phyloP scores from a whole-genome alignment of 2,113 vertebrate genomes.

The Saimiri boliviensis region DNA sequence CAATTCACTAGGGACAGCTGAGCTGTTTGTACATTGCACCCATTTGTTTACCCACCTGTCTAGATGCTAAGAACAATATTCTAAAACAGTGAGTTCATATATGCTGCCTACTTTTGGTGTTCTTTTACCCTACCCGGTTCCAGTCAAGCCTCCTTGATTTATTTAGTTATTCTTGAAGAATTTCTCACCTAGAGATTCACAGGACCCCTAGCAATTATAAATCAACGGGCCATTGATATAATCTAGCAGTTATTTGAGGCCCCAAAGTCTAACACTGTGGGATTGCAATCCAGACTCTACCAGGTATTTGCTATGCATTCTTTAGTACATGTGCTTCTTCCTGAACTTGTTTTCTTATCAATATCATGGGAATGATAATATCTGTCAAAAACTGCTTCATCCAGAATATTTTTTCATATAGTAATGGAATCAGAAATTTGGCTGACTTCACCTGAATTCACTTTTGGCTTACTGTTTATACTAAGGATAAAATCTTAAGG shows the following conservation, averaged over 20 bases:
- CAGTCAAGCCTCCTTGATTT: background rate
- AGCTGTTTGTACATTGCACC: background rate
- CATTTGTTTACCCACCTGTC: background rate
- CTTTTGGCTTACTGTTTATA: background rate
- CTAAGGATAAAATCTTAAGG: background rate
- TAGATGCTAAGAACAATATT: background rate
- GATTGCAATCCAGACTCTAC: background rate
- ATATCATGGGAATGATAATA: background rate
- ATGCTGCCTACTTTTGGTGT: background rate
- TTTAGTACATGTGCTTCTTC: background rate
- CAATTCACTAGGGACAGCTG: background rate
- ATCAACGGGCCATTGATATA: background rate
- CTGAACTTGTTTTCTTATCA: background rate
- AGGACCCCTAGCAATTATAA: background rate
- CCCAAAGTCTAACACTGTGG: background rate
- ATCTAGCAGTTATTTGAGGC: background rate
- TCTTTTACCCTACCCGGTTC: background rate
- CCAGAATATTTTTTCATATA: background rate
- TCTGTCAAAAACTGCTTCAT: background rate
- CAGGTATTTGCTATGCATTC: background rate
- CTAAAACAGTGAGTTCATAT: background rate
- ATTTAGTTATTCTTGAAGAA: background rate
- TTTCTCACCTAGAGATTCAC: background rate
- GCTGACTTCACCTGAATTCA: background rate
- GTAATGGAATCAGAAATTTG: background rate